Conservation (phyloP, 2,113 vertebrate species). For the Albula glossodonta region DNA sequence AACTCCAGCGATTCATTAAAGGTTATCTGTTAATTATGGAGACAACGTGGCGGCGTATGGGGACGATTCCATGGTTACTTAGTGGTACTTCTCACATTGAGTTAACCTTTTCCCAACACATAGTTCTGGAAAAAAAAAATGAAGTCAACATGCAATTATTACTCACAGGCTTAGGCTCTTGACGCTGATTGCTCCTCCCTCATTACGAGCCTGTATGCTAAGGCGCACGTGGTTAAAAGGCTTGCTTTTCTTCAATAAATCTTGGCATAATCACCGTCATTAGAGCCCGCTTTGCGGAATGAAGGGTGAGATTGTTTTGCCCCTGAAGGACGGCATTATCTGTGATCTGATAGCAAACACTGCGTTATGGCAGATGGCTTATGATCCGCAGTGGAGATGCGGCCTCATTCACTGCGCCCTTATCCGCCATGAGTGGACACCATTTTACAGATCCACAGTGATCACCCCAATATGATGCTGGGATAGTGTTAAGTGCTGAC, state of each 20-base stretch:
- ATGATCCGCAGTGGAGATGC: neutral
- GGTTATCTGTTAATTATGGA: slow-evolving; percentile 74
- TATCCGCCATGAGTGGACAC: neutral
- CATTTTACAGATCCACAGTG: neutral
- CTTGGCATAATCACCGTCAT: slow-evolving; percentile 4
- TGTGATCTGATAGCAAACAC: neutral
- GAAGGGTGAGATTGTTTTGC: neutral
- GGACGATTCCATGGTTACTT: neutral
- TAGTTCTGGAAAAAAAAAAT: neutral
- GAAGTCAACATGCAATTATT: slow-evolving; percentile 4
- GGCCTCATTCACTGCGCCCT: neutral
- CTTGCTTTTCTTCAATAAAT: slow-evolving; percentile 7
- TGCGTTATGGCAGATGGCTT: slow-evolving; percentile 8
- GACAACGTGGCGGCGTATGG: slow-evolving; percentile 41
- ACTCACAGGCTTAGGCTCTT: neutral
- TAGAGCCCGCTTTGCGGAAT: neutral
- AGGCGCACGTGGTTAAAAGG: neutral
- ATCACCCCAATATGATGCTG: neutral
- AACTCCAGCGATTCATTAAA: slow-evolving; percentile 66
- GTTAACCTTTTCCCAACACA: slow-evolving; percentile 47
- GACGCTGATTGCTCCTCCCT: slow-evolving; percentile 2
- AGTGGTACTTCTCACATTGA: slow-evolving; percentile 39
- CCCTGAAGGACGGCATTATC: slow-evolving; percentile 18
- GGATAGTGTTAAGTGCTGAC: neutral
- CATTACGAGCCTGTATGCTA: neutral